Percentiles rank a stretch among this genome's conserved stretches.
Evolutionary conservation across 1,140 invertebrate genomes (phyloP).

Genomic region (Drosophila tristis): DNA sequence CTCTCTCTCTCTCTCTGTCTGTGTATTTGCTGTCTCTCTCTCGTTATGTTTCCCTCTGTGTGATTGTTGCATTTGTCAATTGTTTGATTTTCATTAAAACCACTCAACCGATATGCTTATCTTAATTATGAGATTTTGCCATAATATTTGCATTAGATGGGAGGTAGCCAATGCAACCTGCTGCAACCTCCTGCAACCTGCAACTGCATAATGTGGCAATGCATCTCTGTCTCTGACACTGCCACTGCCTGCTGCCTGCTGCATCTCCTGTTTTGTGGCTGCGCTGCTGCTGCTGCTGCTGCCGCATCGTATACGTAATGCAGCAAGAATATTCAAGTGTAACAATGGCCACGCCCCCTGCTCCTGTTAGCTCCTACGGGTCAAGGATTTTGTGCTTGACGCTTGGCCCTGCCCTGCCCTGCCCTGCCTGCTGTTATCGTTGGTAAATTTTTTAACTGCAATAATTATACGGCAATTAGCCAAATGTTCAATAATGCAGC

Average conservation of each 20-base stretch:
- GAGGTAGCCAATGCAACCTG: conserved; percentile 31
- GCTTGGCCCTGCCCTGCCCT: no score
- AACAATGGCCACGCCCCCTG: conserved; percentile 27
- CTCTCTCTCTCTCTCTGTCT: conserved; percentile 69
- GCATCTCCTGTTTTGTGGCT: conserved; percentile 2
- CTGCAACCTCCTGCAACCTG: conserved; percentile 38
- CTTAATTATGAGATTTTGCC: conserved; percentile 78
- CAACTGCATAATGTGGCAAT: conserved; percentile 43
- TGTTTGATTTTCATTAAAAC: conserved; percentile 80
- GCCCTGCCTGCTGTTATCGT: conserved; percentile 23
- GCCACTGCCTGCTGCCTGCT: conserved; percentile 61
- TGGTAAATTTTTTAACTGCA: conserved; percentile 79
- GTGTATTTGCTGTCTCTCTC: conserved; percentile 34
- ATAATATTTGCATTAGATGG: conserved; percentile 71
- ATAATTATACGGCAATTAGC: conserved; percentile 82
- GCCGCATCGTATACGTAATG: conserved; percentile 50
- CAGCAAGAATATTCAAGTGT: conserved; percentile 29
- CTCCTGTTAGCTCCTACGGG: conserved; percentile 12
- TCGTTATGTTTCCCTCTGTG: conserved; percentile 15
- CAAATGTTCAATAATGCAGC: conserved; percentile 82
- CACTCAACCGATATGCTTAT: conserved; percentile 68
- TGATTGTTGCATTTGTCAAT: conserved; percentile 77
- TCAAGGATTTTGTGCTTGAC: conserved; percentile 40
- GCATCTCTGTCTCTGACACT: conserved; percentile 30
- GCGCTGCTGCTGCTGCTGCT: conserved; percentile 34